Evolutionary conservation across 1,140 invertebrate species (phyloP).

Genomic region (Dendrolimus punctatus): DNA sequence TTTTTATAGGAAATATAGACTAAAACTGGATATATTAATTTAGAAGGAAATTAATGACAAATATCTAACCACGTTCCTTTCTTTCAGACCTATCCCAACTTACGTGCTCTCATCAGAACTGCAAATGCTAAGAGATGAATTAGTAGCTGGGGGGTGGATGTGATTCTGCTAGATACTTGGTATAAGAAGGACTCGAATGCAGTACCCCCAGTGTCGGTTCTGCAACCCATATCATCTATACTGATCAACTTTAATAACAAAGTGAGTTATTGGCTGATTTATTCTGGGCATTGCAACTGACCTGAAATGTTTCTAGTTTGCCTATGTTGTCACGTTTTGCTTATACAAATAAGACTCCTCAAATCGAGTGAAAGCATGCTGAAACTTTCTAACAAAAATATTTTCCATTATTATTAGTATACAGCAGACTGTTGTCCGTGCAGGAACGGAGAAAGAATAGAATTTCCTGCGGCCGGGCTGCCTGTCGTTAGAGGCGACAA

Average conservation of each 20-base stretch:
- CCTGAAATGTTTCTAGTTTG: background rate
- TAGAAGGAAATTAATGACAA: too few species aligned
- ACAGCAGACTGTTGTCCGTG: too few species aligned
- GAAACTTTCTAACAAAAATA: too few species aligned
- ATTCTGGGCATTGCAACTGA: too few species aligned
- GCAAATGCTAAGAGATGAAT: constrained; percentile 87
- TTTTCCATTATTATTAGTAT: too few species aligned
- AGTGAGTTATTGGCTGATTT: constrained; percentile 69
- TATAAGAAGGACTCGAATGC: constrained; percentile 97
- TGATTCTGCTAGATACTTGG: constrained; percentile 92
- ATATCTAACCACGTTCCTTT: background rate
- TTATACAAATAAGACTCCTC: too few species aligned
- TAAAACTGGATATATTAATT: too few species aligned
- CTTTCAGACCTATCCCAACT: constrained; percentile 91
- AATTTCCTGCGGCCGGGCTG: too few species aligned
- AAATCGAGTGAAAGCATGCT: too few species aligned
- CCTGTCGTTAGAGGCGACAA: too few species aligned
- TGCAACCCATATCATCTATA: constrained; percentile 98
- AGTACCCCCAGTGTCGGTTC: constrained; percentile 91
- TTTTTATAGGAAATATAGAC: too few species aligned
- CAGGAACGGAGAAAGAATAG: too few species aligned
- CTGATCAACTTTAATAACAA: constrained; percentile 98
- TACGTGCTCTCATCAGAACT: constrained; percentile 95
- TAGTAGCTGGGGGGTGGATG: constrained; percentile 86
- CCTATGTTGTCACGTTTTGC: constrained; percentile 1